A percentile compares a stretch with the other conserved stretches of the same genome.
phyloP scores from a whole-genome alignment of 2,888 invertebrate genomes.

The Diarsia dahlii region DNA sequence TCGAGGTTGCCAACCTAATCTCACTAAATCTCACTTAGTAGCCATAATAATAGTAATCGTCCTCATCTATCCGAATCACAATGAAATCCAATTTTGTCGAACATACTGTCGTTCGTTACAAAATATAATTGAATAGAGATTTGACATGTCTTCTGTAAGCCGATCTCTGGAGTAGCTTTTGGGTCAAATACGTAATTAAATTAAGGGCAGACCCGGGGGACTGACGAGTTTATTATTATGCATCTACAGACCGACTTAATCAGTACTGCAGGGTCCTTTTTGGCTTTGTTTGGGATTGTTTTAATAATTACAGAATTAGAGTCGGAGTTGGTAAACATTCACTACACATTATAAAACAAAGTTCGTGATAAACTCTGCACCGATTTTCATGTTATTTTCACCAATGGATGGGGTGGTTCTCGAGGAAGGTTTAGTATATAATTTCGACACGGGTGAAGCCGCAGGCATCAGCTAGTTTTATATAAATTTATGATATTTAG shows the following conservation, averaged over 20 bases:
- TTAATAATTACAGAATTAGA: conserved; percentile 16
- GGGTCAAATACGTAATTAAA: conserved; percentile 83
- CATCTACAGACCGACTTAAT: conserved; percentile 62
- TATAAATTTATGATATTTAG: no score
- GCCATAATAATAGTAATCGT: conserved; percentile 51
- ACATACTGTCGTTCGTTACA: conserved; percentile 67
- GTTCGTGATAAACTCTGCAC: no score
- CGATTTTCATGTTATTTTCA: no score
- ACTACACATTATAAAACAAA: no score
- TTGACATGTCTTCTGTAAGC: conserved; percentile 74
- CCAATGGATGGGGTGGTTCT: no score
- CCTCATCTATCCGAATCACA: conserved; percentile 64
- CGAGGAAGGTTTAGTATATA: no score
- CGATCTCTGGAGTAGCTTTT: conserved; percentile 64
- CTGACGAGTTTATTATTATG: conserved; percentile 74
- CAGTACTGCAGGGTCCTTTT: conserved; percentile 43
- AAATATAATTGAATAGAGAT: conserved; percentile 79
- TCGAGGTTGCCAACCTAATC: conserved; percentile 38
- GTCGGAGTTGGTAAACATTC: background rate
- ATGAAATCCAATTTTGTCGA: conserved; percentile 69
- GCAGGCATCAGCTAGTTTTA: no score
- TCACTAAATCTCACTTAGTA: conserved; percentile 60
- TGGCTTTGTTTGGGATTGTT: conserved; percentile 24
- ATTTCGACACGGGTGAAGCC: no score
- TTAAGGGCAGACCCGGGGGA: conserved; percentile 73